Conservation (phyloP, 2,113 vertebrate species). For the Trinectes maculatus region DNA sequence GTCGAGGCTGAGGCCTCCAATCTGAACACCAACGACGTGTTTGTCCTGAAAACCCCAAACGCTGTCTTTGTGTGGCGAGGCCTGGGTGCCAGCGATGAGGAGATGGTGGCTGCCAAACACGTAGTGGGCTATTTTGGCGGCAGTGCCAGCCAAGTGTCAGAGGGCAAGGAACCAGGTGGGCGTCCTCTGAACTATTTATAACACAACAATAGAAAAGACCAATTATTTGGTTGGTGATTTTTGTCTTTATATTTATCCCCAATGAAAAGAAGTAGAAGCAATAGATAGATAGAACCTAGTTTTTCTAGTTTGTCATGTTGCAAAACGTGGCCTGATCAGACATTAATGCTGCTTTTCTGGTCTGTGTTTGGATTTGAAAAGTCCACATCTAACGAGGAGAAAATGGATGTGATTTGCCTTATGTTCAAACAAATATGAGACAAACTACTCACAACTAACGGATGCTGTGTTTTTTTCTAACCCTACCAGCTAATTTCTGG, state of each 20-base stretch:
- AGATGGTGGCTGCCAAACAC: constrained; percentile 74
- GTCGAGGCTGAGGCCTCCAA: constrained; percentile 59
- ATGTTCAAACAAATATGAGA: constrained; percentile 2
- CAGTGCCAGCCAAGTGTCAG: constrained; percentile 65
- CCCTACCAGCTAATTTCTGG: constrained; percentile 79
- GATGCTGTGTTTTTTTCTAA: constrained; percentile 2
- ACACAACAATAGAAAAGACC: background rate
- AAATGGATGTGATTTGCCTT: constrained; percentile 6
- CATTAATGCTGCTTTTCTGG: background rate
- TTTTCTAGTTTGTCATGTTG: background rate
- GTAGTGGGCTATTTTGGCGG: constrained; percentile 78
- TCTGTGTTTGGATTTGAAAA: background rate
- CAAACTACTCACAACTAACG: background rate
- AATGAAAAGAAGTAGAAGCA: background rate
- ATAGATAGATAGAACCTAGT: no score
- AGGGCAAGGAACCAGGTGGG: constrained; percentile 83
- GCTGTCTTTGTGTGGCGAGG: constrained; percentile 78
- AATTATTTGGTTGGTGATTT: background rate
- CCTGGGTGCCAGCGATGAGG: constrained; percentile 75
- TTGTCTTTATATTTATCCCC: no score
- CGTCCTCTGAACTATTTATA: background rate
- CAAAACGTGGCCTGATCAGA: background rate
- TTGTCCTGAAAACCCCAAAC: constrained; percentile 76
- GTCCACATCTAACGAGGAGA: background rate
- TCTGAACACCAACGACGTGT: constrained; percentile 85